A percentile compares a stretch with the other conserved stretches of the same genome.
Evolutionary conservation across 2,113 vertebrate genomes (phyloP).

Genomic region (Phyllostomus discolor): DNA sequence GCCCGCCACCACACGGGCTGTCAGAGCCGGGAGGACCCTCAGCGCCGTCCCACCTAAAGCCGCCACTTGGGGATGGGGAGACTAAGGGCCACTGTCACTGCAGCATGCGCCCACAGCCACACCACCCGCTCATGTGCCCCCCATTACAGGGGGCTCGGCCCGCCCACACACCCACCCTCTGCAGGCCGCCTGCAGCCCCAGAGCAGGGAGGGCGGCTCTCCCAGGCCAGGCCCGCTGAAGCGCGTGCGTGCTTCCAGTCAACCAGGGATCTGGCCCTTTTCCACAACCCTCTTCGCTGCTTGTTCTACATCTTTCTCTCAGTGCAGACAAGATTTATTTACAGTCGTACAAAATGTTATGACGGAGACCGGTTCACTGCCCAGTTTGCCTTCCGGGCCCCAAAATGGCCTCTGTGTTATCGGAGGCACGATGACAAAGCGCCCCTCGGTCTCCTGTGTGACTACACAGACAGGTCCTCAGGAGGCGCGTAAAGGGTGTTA

Average conservation of each 20-base stretch:
- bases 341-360: background rate
- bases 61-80: background rate
- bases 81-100: background rate
- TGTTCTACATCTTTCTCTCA: background rate
- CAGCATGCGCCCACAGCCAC: background rate
- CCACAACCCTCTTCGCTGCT: background rate
- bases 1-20: no score
- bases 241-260: no score
- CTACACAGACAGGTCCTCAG: background rate
- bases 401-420: background rate
- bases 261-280: background rate
- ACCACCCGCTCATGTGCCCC: background rate
- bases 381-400: background rate
- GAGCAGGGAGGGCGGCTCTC: background rate
- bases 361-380: background rate
- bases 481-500: background rate
- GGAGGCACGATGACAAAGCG: background rate
- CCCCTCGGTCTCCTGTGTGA: background rate
- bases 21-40: background rate
- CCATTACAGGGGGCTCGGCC: no score
- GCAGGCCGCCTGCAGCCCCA: background rate
- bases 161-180: fast-evolving
- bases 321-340: background rate
- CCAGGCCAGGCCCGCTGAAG: no score
- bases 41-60: background rate